Evolutionary conservation across 2,888 invertebrate genomes (phyloP).

Genomic region (Corythucha ciliata): DNA sequence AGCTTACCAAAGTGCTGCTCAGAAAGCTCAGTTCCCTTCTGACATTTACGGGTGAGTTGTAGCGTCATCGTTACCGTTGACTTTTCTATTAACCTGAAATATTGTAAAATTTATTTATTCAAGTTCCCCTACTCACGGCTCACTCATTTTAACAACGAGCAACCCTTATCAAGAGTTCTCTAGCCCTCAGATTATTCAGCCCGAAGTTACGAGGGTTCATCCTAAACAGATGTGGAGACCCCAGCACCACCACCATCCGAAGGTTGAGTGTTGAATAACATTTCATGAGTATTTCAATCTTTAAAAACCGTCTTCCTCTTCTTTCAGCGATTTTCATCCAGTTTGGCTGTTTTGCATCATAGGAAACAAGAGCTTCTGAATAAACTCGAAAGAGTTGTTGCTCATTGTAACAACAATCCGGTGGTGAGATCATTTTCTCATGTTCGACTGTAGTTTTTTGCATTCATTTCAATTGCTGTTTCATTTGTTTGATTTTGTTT

Average conservation of each 20-base stretch:
- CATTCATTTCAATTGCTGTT: background rate
- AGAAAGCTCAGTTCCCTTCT: conserved; percentile 36
- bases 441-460: background rate
- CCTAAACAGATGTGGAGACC: conserved; percentile 24
- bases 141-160: conserved; percentile 18
- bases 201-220: conserved; percentile 10
- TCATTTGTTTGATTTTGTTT: background rate
- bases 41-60: conserved; percentile 39
- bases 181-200: conserved; percentile 4
- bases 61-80: background rate
- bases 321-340: conserved; percentile 41
- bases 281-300: too few relatives aligned
- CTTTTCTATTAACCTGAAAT: background rate
- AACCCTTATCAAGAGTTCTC: conserved; percentile 19
- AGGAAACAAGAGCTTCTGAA: conserved; percentile 53
- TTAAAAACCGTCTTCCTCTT: too few relatives aligned
- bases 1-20: conserved; percentile 15
- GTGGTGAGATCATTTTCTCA: conserved; percentile 21
- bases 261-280: conserved; percentile 11
- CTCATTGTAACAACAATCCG: conserved; percentile 39
- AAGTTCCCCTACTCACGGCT: conserved; percentile 27
- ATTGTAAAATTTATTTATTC: background rate
- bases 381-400: conserved; percentile 52
- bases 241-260: conserved; percentile 23
- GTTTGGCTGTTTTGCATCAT: conserved; percentile 50